phyloP scores from a whole-genome alignment of 2,888 invertebrate genomes.

The Andrena bucephala region DNA sequence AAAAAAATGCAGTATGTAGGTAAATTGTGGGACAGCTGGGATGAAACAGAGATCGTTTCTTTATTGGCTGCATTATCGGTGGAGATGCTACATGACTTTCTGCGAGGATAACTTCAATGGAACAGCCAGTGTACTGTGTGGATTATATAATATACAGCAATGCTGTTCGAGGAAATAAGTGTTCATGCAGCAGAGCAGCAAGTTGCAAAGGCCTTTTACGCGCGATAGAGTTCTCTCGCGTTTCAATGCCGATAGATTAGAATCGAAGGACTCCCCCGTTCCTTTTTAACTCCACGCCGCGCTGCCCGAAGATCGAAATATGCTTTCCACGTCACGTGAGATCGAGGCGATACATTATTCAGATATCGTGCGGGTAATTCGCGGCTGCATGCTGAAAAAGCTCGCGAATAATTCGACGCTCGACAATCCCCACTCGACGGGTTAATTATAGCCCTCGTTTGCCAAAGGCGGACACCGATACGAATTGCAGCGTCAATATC shows the following conservation, averaged over 20 bases:
- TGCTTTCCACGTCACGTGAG: neutral
- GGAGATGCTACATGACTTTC: neutral
- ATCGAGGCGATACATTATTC: slow-evolving; percentile 16
- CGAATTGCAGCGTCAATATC: slow-evolving; percentile 5
- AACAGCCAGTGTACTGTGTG: too few relatives aligned
- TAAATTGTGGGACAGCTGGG: slow-evolving; percentile 35
- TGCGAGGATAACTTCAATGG: neutral
- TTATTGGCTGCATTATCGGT: neutral
- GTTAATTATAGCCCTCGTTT: neutral
- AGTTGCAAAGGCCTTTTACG: too few relatives aligned
- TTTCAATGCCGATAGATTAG: neutral
- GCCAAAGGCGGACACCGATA: neutral
- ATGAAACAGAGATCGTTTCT: slow-evolving; percentile 12
- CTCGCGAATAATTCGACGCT: neutral
- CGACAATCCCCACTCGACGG: neutral
- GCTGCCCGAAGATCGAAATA: too few relatives aligned
- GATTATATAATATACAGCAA: too few relatives aligned
- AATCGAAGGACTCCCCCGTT: neutral
- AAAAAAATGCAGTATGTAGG: slow-evolving; percentile 42
- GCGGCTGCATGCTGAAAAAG: neutral
- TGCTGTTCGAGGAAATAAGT: too few relatives aligned
- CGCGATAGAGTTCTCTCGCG: neutral
- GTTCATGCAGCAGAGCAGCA: too few relatives aligned
- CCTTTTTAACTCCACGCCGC: neutral
- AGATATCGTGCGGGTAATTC: neutral